Percentiles rank a stretch among this genome's conserved stretches.
Evolutionary conservation across 2,113 vertebrate genomes (phyloP).

Genomic region (Sylvilagus bachmani): DNA sequence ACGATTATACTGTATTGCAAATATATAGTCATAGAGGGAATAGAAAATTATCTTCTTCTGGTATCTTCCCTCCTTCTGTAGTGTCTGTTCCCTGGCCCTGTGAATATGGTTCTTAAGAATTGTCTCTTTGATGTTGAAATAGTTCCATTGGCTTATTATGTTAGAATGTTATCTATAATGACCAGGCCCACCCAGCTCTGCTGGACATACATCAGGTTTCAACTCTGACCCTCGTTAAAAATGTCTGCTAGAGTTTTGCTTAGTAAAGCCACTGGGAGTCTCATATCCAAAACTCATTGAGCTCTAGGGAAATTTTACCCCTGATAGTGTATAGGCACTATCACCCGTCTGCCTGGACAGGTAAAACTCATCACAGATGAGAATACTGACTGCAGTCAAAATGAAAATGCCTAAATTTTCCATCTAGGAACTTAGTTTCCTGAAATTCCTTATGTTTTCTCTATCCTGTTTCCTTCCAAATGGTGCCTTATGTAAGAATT

Average conservation of each 20-base stretch:
- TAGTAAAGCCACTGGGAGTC: neutral
- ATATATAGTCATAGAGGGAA: neutral
- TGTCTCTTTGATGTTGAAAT: neutral
- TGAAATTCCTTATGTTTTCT: neutral
- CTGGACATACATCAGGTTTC: neutral
- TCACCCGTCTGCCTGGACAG: neutral
- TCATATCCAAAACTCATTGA: slow-evolving; percentile 19
- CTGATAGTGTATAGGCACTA: neutral
- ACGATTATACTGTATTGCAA: neutral
- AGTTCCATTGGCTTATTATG: neutral
- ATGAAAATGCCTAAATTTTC: slow-evolving; percentile 42
- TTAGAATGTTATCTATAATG: slow-evolving; percentile 6
- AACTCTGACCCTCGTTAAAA: slow-evolving; percentile 11
- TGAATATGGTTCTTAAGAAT: neutral
- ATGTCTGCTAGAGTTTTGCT: neutral
- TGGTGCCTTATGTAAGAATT: neutral
- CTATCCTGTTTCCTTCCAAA: slow-evolving; percentile 16
- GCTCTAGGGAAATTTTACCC: neutral
- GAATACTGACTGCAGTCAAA: neutral
- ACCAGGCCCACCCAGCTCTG: neutral
- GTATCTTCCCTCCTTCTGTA: neutral
- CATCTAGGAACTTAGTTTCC: slow-evolving; percentile 30
- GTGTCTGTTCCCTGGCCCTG: neutral
- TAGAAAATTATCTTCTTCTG: neutral
- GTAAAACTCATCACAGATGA: neutral